phyloP scores from a whole-genome alignment of 1,140 invertebrate species.

The Bombus consobrinus region DNA sequence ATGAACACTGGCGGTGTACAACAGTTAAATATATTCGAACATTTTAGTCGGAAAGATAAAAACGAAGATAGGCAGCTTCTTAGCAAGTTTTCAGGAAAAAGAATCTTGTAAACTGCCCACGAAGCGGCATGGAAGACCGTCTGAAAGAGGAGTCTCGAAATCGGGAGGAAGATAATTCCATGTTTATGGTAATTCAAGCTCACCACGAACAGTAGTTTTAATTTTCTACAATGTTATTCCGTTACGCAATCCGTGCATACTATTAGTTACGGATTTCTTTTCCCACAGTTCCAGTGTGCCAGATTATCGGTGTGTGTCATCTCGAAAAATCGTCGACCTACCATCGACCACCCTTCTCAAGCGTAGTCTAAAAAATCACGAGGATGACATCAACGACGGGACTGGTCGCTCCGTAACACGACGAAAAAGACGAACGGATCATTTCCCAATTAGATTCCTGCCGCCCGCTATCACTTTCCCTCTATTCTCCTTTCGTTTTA shows the following conservation, averaged over 20 bases:
- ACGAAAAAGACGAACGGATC: conserved; percentile 26
- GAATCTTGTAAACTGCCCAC: background rate
- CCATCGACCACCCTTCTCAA: background rate
- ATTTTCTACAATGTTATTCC: conserved; percentile 58
- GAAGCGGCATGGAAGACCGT: background rate
- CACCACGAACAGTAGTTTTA: conserved; percentile 46
- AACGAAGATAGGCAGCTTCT: background rate
- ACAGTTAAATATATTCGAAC: background rate
- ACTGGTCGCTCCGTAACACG: conserved; percentile 13
- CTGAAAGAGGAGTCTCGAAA: conserved; percentile 16
- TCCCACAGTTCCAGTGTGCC: conserved; percentile 52
- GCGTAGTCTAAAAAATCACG: conserved; percentile 12
- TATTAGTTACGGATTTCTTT: conserved; percentile 52
- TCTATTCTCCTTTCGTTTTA: conserved; percentile 29
- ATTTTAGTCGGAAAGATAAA: background rate
- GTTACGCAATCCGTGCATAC: conserved; percentile 64
- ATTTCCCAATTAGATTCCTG: conserved; percentile 56
- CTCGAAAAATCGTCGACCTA: conserved; percentile 29
- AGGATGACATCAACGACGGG: conserved; percentile 6
- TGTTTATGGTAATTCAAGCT: conserved; percentile 58
- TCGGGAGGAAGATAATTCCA: conserved; percentile 44
- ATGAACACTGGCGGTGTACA: background rate
- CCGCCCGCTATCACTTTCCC: background rate
- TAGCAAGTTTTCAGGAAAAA: background rate
- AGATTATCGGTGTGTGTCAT: conserved; percentile 56